These are phyloP conservation scores for Drosophila santomea DNA, from an alignment of 1,140 invertebrate species.

Conservation along the genomic window DNA sequence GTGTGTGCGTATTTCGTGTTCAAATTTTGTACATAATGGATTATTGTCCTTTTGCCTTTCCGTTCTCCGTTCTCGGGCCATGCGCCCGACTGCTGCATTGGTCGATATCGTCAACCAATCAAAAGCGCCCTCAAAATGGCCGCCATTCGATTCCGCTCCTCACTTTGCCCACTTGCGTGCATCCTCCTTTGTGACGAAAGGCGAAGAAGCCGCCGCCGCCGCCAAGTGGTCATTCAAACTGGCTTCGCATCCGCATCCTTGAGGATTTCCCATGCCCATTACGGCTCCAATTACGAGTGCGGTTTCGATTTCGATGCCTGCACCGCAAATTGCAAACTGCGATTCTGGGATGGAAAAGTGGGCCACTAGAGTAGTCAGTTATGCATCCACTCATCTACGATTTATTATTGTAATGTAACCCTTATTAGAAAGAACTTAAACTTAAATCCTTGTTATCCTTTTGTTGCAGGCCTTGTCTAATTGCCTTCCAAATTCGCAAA, in stretches of 20 bases:
- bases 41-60: slow-evolving; percentile 80
- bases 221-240: slow-evolving; percentile 34
- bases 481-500: slow-evolving; percentile 82
- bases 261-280: slow-evolving; percentile 8
- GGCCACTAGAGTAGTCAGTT: not conserved
- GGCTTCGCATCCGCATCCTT: slow-evolving; percentile 14
- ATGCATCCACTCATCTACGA: no score
- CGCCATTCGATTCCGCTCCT: slow-evolving; percentile 71
- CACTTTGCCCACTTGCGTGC: slow-evolving; percentile 47
- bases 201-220: slow-evolving; percentile 15
- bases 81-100: slow-evolving; percentile 78
- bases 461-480: slow-evolving; percentile 81
- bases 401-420: no score
- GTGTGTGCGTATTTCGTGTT: slow-evolving; percentile 71
- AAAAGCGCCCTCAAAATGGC: slow-evolving; percentile 84
- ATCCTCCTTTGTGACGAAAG: slow-evolving; percentile 20
- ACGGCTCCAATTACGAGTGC: slow-evolving; percentile 16
- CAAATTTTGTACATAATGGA: slow-evolving; percentile 84
- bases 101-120: slow-evolving; percentile 84
- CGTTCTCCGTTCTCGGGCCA: slow-evolving; percentile 21
- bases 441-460: not conserved
- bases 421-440: no score
- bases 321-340: slow-evolving; percentile 8
- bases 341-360: not conserved
- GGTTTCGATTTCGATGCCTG: slow-evolving; percentile 8